These are phyloP conservation scores for Aphrophora alni DNA, from an alignment of 2,888 invertebrate species.

Conservation along the genomic window DNA sequence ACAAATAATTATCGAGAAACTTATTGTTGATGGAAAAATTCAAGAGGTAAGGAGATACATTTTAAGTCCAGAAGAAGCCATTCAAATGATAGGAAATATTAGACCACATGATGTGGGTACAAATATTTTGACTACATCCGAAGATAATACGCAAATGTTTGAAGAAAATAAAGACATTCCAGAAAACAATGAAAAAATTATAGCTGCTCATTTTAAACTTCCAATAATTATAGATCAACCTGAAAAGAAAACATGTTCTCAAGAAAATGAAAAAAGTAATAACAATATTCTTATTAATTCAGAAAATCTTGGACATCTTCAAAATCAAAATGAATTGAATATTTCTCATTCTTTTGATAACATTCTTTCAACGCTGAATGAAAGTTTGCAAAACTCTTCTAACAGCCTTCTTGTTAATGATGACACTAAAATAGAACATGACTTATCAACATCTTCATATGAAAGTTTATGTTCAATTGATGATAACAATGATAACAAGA, in stretches of 20 bases:
- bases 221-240: background rate
- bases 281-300: background rate
- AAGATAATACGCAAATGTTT: background rate
- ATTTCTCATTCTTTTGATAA: background rate
- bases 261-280: background rate
- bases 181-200: background rate
- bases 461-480: constrained; percentile 6
- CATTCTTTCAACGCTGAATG: background rate
- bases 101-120: background rate
- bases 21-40: constrained; percentile 37
- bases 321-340: background rate
- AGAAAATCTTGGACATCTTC: background rate
- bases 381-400: background rate
- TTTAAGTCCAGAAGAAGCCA: constrained; percentile 21
- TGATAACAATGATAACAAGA: background rate
- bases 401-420: background rate
- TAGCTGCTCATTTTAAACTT: background rate
- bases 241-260: background rate
- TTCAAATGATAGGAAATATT: background rate
- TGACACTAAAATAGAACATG: background rate
- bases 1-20: constrained; percentile 31
- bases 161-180: constrained; percentile 11
- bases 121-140: background rate
- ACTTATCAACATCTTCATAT: background rate
- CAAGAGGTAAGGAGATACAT: constrained; percentile 32